Evolutionary conservation across 2,797 vertebrate genomes (phyloP).

Genomic region (Tiaroga cobitis): DNA sequence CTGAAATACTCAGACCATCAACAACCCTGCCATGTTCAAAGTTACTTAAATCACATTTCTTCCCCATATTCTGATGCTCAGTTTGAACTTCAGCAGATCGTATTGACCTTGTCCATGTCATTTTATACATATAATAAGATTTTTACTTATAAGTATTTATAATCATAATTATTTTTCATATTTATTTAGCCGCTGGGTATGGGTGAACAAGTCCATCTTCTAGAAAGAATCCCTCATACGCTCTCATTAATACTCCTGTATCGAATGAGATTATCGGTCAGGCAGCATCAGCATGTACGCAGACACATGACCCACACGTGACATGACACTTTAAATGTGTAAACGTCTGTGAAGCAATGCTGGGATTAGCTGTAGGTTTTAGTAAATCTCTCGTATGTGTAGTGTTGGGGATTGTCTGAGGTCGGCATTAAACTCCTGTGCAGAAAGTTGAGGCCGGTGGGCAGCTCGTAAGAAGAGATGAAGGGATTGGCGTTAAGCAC

Average conservation of each 20-base stretch:
- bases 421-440: slow-evolving; percentile 13
- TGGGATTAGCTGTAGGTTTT: slow-evolving; percentile 14
- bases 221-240: not conserved
- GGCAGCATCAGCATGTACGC: not conserved
- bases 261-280: not conserved
- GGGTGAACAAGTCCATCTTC: not conserved
- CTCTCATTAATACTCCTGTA: slow-evolving; percentile 1
- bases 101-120: not conserved
- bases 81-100: not conserved
- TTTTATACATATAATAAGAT: no score
- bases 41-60: not conserved
- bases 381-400: slow-evolving; percentile 7
- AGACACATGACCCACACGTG: slow-evolving; percentile 28
- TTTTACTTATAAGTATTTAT: not conserved
- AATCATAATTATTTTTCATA: not conserved
- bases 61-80: not conserved
- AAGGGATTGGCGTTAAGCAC: slow-evolving; percentile 49
- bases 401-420: slow-evolving; percentile 17
- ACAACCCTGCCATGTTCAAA: not conserved
- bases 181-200: not conserved
- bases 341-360: slow-evolving; percentile 9
- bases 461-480: slow-evolving; percentile 3
- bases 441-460: not conserved
- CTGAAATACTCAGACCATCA: not conserved
- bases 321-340: not conserved